Evolutionary conservation across 2,888 invertebrate genomes (phyloP).

Genomic region (Lycocerus yunnanus): DNA sequence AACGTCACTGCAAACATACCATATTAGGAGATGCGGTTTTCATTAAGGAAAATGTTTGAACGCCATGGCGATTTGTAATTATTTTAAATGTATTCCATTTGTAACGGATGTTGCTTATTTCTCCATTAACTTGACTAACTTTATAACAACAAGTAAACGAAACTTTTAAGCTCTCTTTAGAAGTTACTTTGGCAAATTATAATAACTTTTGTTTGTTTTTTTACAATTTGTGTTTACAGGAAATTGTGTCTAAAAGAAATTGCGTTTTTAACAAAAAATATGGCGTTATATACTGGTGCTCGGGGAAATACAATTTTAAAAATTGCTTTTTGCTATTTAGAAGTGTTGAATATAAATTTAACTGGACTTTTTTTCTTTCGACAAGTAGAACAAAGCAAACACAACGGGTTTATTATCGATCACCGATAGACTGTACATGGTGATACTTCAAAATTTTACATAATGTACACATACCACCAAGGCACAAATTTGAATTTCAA

Average conservation of each 20-base stretch:
- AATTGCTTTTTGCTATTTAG: background rate
- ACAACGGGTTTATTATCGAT: background rate
- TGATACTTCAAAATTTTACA: too few species aligned
- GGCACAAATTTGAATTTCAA: background rate
- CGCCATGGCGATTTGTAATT: background rate
- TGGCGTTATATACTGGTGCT: background rate
- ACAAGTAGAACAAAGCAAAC: background rate
- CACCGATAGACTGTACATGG: background rate
- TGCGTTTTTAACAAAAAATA: background rate
- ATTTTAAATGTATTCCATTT: background rate
- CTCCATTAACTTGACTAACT: background rate
- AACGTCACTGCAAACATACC: background rate
- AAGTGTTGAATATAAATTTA: background rate
- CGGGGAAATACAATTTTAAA: background rate
- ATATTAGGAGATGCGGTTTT: background rate
- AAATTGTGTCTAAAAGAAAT: background rate
- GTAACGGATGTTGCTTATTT: background rate
- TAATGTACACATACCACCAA: too few species aligned
- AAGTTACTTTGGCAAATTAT: background rate
- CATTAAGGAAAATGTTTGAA: background rate
- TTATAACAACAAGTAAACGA: background rate
- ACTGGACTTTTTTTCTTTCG: background rate
- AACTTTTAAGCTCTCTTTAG: background rate
- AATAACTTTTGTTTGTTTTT: background rate
- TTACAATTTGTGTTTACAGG: background rate